These are phyloP conservation scores for Julus scanicus DNA, from an alignment of 2,888 invertebrate genomes.

Conservation along the genomic window DNA sequence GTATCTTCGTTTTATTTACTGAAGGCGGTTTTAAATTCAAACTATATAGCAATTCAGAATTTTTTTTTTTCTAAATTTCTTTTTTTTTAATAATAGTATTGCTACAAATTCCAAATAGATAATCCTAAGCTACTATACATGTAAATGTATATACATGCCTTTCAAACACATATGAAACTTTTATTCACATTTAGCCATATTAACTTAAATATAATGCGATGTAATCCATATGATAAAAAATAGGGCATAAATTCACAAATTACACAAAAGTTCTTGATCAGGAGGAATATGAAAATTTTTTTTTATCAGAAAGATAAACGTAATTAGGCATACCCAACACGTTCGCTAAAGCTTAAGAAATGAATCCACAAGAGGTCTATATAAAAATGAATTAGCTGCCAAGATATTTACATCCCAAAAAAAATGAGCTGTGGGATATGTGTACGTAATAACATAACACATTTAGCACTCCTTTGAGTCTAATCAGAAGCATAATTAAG, in stretches of 20 bases:
- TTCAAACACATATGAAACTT: too few relatives aligned
- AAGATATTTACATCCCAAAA: constrained; percentile 11
- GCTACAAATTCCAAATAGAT: too few relatives aligned
- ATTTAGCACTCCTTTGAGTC: constrained; percentile 19
- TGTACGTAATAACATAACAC: constrained; percentile 20
- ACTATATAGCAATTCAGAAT: too few relatives aligned
- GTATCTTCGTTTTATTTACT: too few relatives aligned
- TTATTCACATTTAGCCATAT: not conserved
- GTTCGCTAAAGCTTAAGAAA: not conserved
- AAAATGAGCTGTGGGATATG: not conserved
- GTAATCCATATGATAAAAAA: not conserved
- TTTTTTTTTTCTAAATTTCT: too few relatives aligned
- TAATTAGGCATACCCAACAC: not conserved
- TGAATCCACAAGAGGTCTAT: constrained; percentile 16
- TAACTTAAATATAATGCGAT: not conserved
- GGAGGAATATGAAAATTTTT: not conserved
- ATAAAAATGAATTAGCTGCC: constrained; percentile 5
- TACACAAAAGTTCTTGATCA: not conserved
- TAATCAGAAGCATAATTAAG: constrained; percentile 39
- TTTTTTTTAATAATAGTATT: too few relatives aligned
- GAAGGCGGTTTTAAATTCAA: too few relatives aligned
- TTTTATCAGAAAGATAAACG: not conserved
- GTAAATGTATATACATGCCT: too few relatives aligned
- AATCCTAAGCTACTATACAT: too few relatives aligned
- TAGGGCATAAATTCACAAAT: not conserved